These are phyloP conservation scores for Acanthosepion pharaonis DNA, from an alignment of 2,888 invertebrate genomes.

Conservation along the genomic window DNA sequence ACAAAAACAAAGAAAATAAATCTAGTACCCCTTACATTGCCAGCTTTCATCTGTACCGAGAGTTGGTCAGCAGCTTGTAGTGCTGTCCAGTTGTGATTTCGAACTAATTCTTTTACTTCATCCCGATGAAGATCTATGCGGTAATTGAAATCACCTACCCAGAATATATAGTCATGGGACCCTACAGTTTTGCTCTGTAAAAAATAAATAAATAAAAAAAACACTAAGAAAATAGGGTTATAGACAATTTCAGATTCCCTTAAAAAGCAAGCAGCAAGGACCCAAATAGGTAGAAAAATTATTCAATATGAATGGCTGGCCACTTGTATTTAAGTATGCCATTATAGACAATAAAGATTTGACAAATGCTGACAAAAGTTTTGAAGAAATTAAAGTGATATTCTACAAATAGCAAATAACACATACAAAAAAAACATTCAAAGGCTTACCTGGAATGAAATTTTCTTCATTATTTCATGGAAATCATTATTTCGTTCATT, in stretches of 20 bases:
- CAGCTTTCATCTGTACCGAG: conserved; percentile 75
- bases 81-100: conserved; percentile 83
- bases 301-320: no score
- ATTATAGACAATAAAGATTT: no score
- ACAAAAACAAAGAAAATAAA: background rate
- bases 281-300: no score
- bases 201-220: background rate
- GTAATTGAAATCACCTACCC: conserved; percentile 99
- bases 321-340: no score
- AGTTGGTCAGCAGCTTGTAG: conserved; percentile 92
- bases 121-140: conserved; percentile 96
- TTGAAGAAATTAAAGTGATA: no score
- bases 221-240: background rate
- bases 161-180: conserved; percentile 98
- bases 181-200: conserved; percentile 86
- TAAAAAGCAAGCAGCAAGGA: no score
- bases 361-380: no score
- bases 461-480: conserved; percentile 92
- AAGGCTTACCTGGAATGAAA: conserved; percentile 74
- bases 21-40: conserved; percentile 63
- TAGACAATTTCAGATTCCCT: no score
- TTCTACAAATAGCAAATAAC: background rate
- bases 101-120: conserved; percentile 89
- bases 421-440: background rate
- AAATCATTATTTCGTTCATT: conserved; percentile 96